Conservation (phyloP, 2,113 vertebrate genomes). For the Halcyon senegalensis region DNA sequence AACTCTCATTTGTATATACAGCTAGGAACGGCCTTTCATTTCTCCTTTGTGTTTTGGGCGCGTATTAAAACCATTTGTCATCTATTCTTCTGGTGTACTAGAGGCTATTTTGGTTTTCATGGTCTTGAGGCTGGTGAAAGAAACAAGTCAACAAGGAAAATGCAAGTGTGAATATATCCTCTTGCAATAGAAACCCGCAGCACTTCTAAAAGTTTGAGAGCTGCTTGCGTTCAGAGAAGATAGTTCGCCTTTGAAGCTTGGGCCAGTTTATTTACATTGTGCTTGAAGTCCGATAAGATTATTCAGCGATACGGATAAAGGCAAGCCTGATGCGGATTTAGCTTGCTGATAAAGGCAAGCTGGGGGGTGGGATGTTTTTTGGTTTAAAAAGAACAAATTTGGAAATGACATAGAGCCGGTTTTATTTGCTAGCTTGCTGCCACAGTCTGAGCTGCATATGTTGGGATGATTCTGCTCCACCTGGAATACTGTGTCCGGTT, state of each 20-base stretch:
- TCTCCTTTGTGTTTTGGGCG: conserved; percentile 60
- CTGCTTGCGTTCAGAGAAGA: not conserved
- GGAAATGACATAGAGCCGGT: not conserved
- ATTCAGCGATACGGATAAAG: not conserved
- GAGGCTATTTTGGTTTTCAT: conserved; percentile 62
- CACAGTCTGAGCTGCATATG: not conserved
- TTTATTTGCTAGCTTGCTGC: not conserved
- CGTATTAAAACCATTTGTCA: conserved; percentile 24
- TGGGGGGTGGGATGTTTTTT: not conserved
- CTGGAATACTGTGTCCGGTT: too few species aligned
- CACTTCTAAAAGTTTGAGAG: conserved; percentile 1
- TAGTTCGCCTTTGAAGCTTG: conserved; percentile 51
- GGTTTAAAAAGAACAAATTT: not conserved
- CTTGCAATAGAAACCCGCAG: conserved; percentile 56
- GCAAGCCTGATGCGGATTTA: conserved; percentile 1
- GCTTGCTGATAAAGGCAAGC: not conserved
- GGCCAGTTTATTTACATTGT: conserved; percentile 27
- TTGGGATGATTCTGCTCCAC: not conserved
- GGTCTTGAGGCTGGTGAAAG: conserved; percentile 51
- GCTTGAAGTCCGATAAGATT: conserved; percentile 47
- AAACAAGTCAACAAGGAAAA: conserved; percentile 64
- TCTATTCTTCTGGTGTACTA: conserved; percentile 35
- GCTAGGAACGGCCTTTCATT: conserved; percentile 60
- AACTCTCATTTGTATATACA: conserved; percentile 61
- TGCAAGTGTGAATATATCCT: conserved; percentile 63